Percentiles rank a stretch among this genome's conserved stretches.
These are phyloP conservation scores for Beris chalybata DNA, from an alignment of 2,888 invertebrate species.

Conservation along the genomic window DNA sequence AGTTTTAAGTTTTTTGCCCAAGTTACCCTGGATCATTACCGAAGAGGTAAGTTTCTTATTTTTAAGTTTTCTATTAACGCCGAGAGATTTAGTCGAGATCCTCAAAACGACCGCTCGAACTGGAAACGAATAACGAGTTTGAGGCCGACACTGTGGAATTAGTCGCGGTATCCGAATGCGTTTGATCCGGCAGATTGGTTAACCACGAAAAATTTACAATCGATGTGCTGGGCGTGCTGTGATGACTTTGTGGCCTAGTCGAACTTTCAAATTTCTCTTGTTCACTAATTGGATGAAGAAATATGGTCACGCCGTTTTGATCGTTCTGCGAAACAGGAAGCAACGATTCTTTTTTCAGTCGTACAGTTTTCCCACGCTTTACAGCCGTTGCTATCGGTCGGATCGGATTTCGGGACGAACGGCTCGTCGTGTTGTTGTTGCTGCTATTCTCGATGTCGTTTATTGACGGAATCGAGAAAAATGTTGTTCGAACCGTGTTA, in stretches of 20 bases:
- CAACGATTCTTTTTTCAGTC: slow-evolving; percentile 3
- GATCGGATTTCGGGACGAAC: not conserved
- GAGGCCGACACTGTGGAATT: slow-evolving; percentile 24
- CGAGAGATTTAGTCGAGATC: slow-evolving; percentile 31
- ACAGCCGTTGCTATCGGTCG: not conserved
- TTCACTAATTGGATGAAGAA: slow-evolving; percentile 32
- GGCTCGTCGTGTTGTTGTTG: not conserved
- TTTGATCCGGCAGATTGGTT: slow-evolving; percentile 13
- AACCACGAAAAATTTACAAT: slow-evolving; percentile 33
- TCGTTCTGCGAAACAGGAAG: not conserved
- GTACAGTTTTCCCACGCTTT: slow-evolving; percentile 13
- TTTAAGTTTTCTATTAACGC: no score
- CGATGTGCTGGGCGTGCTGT: slow-evolving; percentile 28
- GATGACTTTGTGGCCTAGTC: slow-evolving; percentile 7
- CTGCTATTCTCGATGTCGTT: not conserved
- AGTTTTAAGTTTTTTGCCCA: slow-evolving; percentile 88
- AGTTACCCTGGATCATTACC: slow-evolving; percentile 85
- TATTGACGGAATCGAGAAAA: not conserved
- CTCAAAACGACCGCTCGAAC: slow-evolving; percentile 34
- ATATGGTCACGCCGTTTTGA: slow-evolving; percentile 28
- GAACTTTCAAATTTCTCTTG: slow-evolving; percentile 20
- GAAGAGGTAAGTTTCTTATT: slow-evolving; percentile 63
- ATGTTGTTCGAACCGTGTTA: not conserved
- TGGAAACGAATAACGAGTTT: slow-evolving; percentile 36
- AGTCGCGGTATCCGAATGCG: slow-evolving; percentile 23